Percentiles rank a stretch among this genome's conserved stretches.
These are phyloP conservation scores for Pecten maximus DNA, from an alignment of 2,888 invertebrate species.

Conservation along the genomic window DNA sequence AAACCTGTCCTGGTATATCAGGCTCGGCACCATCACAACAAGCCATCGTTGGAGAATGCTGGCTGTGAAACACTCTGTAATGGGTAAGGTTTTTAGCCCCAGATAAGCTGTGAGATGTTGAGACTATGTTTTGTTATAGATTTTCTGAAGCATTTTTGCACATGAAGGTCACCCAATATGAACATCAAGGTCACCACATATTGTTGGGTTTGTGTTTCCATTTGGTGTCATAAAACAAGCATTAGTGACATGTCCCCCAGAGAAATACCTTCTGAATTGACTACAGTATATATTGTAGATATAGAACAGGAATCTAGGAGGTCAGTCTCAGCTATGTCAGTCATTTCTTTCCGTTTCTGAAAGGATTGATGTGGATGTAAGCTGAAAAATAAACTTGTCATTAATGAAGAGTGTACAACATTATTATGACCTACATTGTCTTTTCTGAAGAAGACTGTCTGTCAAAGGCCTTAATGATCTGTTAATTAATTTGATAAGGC, in stretches of 20 bases:
- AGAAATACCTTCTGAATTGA: not conserved
- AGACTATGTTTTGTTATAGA: conserved; percentile 27
- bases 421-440: too few species aligned
- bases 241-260: not conserved
- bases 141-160: conserved; percentile 2
- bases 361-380: too few species aligned
- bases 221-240: not conserved
- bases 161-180: not conserved
- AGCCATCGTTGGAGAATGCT: not conserved
- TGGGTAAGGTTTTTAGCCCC: not conserved
- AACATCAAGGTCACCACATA: not conserved
- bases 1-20: conserved; percentile 18
- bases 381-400: too few species aligned
- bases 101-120: not conserved
- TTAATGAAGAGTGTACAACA: too few species aligned
- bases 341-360: not conserved
- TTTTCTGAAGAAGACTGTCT: too few species aligned
- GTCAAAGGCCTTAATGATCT: too few species aligned
- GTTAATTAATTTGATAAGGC: too few species aligned
- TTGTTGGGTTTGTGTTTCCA: not conserved
- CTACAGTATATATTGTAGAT: not conserved
- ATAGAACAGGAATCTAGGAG: not conserved
- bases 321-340: not conserved
- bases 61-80: not conserved
- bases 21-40: not conserved